Evolutionary conservation across 2,888 invertebrate genomes (phyloP).

Genomic region (Pammene fasciana): DNA sequence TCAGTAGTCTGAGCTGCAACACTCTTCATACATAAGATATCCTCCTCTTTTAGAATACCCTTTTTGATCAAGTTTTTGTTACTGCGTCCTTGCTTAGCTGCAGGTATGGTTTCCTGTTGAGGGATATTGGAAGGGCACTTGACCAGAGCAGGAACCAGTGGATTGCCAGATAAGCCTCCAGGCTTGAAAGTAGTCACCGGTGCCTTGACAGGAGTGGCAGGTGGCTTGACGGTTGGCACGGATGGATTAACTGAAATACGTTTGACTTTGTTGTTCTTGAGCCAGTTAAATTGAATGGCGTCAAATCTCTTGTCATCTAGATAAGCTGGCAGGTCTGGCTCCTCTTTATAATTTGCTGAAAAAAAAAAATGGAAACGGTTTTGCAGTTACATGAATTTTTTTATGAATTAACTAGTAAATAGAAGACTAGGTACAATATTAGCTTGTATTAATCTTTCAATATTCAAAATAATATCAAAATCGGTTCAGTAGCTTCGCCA

Average conservation of each 20-base stretch:
- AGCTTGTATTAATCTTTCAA: too few relatives aligned
- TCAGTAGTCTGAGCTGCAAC: slow-evolving; percentile 32
- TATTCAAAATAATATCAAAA: too few relatives aligned
- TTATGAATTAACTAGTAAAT: too few relatives aligned
- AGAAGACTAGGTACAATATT: too few relatives aligned
- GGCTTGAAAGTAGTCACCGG: too few relatives aligned
- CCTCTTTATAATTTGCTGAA: slow-evolving; percentile 25
- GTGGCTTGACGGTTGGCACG: too few relatives aligned
- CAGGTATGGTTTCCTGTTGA: too few relatives aligned
- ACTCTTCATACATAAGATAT: slow-evolving; percentile 30
- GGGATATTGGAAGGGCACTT: not conserved
- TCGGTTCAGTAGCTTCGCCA: too few relatives aligned
- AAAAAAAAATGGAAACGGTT: not conserved
- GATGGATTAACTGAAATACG: slow-evolving; percentile 1
- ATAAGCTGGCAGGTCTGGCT: slow-evolving; percentile 30
- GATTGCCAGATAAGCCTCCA: not conserved
- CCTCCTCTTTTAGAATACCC: slow-evolving; percentile 33
- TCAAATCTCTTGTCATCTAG: slow-evolving; percentile 37
- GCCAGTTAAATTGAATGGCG: slow-evolving; percentile 31
- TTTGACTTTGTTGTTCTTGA: slow-evolving; percentile 5
- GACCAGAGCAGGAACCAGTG: not conserved
- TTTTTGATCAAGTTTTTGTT: slow-evolving; percentile 30
- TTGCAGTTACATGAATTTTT: not conserved
- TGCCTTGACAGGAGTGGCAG: not conserved
- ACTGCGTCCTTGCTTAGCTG: not conserved